phyloP scores from a whole-genome alignment of 2,888 invertebrate species.

The Mythimna vitellina region DNA sequence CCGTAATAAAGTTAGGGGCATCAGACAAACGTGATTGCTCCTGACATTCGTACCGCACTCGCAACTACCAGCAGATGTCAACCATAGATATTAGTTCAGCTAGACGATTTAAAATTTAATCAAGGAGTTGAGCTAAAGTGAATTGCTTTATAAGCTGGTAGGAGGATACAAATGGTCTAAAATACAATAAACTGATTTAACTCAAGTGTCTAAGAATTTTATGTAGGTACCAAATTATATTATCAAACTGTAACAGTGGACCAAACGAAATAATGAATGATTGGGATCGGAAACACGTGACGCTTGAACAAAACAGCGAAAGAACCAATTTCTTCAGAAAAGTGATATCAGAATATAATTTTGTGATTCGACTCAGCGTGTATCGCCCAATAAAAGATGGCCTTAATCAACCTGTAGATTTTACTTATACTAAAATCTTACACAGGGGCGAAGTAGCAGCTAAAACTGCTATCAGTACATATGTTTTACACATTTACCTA shows the following conservation, averaged over 20 bases:
- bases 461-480: background rate
- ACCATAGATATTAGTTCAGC: conserved; percentile 77
- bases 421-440: background rate
- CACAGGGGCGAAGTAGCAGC: background rate
- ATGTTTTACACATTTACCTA: background rate
- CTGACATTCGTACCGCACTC: conserved; percentile 49
- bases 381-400: too few species aligned
- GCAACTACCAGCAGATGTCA: conserved; percentile 75
- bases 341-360: too few species aligned
- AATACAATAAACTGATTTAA: background rate
- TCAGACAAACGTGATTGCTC: conserved; percentile 52
- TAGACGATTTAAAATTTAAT: conserved; percentile 78
- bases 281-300: too few species aligned
- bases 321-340: too few species aligned
- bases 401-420: background rate
- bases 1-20: conserved; percentile 62
- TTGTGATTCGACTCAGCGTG: too few species aligned
- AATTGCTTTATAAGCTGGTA: conserved; percentile 36
- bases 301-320: background rate
- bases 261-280: too few species aligned
- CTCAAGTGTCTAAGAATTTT: background rate
- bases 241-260: too few species aligned
- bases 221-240: too few species aligned
- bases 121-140: conserved; percentile 62
- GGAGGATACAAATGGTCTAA: conserved; percentile 3